These are phyloP conservation scores for Garrulus glandarius DNA, from an alignment of 2,797 vertebrate species.

Conservation along the genomic window DNA sequence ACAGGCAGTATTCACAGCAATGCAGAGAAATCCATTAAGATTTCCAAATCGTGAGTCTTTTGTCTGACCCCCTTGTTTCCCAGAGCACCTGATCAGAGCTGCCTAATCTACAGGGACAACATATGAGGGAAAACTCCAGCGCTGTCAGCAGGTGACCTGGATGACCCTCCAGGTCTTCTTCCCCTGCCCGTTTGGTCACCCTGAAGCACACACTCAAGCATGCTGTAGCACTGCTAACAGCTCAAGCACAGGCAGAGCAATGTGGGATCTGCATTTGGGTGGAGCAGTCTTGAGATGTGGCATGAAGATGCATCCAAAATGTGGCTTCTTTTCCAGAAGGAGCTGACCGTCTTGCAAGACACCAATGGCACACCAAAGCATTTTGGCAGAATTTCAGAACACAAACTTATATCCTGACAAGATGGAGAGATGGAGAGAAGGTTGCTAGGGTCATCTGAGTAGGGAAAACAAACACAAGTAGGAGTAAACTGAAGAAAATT, in stretches of 20 bases:
- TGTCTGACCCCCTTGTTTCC: not conserved
- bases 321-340: not conserved
- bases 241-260: not conserved
- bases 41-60: conserved; percentile 39
- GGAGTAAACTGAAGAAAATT: not conserved
- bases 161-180: not conserved
- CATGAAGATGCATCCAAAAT: not conserved
- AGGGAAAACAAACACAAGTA: not conserved
- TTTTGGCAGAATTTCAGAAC: not conserved
- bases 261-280: not conserved
- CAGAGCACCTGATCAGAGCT: not conserved
- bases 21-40: conserved; percentile 52
- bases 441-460: not conserved
- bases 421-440: not conserved
- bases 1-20: conserved; percentile 66
- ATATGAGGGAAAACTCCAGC: not conserved
- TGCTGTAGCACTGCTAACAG: not conserved
- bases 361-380: not conserved
- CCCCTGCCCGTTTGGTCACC: not conserved
- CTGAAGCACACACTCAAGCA: not conserved
- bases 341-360: not conserved
- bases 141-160: not conserved
- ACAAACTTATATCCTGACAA: not conserved
- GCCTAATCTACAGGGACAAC: fast-evolving
- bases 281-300: not conserved